Conservation (phyloP, 2,113 vertebrate species). For the Lanius ludovicianus region DNA sequence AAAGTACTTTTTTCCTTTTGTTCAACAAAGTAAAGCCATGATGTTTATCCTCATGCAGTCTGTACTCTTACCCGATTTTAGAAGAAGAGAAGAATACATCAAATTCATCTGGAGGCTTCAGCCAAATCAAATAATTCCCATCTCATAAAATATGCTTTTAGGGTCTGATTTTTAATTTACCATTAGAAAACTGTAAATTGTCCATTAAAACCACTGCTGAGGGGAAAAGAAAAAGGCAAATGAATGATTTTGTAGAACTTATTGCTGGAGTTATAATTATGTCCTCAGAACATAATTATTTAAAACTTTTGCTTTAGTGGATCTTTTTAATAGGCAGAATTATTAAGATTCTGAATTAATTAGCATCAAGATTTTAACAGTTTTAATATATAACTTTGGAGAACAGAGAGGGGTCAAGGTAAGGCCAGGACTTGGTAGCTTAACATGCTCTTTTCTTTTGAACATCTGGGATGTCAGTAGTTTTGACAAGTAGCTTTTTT, state of each 20-base stretch:
- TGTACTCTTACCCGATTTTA: background rate
- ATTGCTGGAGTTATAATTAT: constrained; percentile 5
- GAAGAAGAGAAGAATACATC: background rate
- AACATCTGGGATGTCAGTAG: background rate
- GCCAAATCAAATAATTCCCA: constrained; percentile 1
- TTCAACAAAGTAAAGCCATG: background rate
- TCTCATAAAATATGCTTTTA: constrained; percentile 31
- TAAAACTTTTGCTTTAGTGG: background rate
- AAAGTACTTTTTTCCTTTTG: background rate
- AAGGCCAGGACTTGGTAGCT: background rate
- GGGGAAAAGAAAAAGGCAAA: background rate
- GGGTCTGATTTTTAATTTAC: constrained; percentile 9
- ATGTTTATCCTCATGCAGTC: background rate
- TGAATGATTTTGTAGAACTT: background rate
- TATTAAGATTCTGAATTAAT: constrained; percentile 15
- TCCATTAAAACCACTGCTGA: constrained; percentile 2
- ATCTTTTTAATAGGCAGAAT: background rate
- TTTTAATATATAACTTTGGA: background rate
- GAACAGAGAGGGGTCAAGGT: background rate
- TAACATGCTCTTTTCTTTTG: background rate
- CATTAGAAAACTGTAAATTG: background rate
- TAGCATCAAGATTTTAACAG: background rate
- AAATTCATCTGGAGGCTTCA: background rate
- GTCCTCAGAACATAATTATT: constrained; percentile 41
- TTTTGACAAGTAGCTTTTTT: background rate